Percentiles rank a stretch among this genome's conserved stretches.
Conservation (phyloP, 2,797 vertebrate genomes). For the Decapterus maruadsi region DNA sequence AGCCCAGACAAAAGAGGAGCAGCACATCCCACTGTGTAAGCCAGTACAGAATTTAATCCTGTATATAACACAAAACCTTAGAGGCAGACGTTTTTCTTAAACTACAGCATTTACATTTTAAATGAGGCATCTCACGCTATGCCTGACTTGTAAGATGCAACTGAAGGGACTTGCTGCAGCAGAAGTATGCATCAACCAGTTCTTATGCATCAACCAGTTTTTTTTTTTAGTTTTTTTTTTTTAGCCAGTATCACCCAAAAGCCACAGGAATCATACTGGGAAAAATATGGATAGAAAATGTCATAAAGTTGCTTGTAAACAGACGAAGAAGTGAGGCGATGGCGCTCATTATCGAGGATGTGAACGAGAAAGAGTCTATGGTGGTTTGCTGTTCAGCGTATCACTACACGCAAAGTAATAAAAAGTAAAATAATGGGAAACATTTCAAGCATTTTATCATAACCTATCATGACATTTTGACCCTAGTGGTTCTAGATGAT, state of each 20-base stretch:
- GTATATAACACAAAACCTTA: not conserved
- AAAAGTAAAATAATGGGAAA: too few relatives aligned
- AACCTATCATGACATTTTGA: too few relatives aligned
- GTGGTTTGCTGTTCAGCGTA: not conserved
- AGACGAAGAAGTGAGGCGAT: not conserved
- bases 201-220: not conserved
- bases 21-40: not conserved
- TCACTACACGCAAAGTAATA: not conserved
- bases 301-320: too few relatives aligned
- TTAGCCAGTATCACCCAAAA: not conserved
- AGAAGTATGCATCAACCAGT: not conserved
- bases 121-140: not conserved
- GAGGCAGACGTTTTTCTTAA: not conserved
- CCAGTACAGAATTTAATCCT: not conserved
- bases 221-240: not conserved
- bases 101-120: constrained; percentile 4
- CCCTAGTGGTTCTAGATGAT: too few relatives aligned
- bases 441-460: not conserved
- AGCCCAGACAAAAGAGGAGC: not conserved
- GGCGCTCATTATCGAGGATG: too few relatives aligned
- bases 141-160: not conserved
- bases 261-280: not conserved
- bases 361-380: too few relatives aligned
- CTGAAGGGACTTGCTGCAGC: not conserved
- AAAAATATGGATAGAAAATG: not conserved